Percentiles rank a stretch among this genome's conserved stretches.
These are phyloP conservation scores for Brachionus sp. DNA, from an alignment of 1,140 invertebrate species.

Conservation along the genomic window DNA sequence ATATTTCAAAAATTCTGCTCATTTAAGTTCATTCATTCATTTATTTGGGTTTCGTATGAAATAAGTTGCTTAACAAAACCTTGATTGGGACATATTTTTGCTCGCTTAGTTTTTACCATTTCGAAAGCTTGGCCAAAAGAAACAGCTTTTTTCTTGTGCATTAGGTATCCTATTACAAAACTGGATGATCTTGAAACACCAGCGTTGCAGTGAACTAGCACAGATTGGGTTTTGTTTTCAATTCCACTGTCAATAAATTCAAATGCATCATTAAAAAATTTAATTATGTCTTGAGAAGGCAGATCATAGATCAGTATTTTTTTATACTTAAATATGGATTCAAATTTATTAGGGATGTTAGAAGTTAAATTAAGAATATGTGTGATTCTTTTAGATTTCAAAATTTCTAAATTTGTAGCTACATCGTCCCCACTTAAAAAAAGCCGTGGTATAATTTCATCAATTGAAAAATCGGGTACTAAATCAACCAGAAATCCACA, in stretches of 20 bases:
- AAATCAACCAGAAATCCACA: slow-evolving; percentile 19
- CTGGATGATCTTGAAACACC: slow-evolving; percentile 54
- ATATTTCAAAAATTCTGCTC: slow-evolving; percentile 19
- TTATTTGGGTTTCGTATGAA: neutral
- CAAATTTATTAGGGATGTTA: neutral
- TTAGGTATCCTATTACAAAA: slow-evolving; percentile 55
- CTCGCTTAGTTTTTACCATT: slow-evolving; percentile 45
- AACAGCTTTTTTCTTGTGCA: slow-evolving; percentile 45
- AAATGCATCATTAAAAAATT: slow-evolving; percentile 1
- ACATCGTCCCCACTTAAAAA: slow-evolving; percentile 17
- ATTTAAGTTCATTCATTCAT: neutral
- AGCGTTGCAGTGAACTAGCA: slow-evolving; percentile 57
- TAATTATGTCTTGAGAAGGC: neutral
- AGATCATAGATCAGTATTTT: slow-evolving; percentile 17
- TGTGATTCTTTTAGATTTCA: slow-evolving; percentile 23
- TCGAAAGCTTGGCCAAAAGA: slow-evolving; percentile 46
- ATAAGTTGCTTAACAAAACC: slow-evolving; percentile 48
- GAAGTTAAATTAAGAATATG: slow-evolving; percentile 18
- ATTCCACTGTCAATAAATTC: neutral
- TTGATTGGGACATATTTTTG: slow-evolving; percentile 48
- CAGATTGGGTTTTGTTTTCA: neutral
- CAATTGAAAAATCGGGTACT: neutral
- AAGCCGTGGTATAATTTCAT: slow-evolving; percentile 3
- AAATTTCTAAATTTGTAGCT: neutral
- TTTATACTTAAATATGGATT: neutral